Evolutionary conservation across 2,797 vertebrate genomes (phyloP), one percentile per base, ranked within the genome.

Genomic region (Atherinosoma microstoma): DNA sequence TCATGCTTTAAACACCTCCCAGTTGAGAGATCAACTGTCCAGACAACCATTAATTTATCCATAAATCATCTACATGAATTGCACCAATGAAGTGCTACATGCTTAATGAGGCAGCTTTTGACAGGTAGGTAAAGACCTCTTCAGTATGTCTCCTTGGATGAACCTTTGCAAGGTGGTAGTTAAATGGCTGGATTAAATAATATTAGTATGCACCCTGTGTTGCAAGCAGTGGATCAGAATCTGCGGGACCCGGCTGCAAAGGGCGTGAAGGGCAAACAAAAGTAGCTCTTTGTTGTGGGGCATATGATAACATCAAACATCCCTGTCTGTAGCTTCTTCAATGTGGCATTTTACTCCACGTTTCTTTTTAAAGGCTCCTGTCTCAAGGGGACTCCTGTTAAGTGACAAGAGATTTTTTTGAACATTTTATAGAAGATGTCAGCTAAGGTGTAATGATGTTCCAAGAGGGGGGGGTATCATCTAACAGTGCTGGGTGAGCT

Each of bases 51-150:
- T 89, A 83, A 82, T 78, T 68, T 47, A 77, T 65, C 73, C 42
- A 87, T 87, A 79, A 75, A 84, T 93, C 80, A 78, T 73, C 54
- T 65, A 72, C 59, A 68, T 62, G 85, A 86, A 80, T 68, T 71
- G 54, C 67, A 38, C 69, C 70, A 73, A 87, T 87, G 79, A 87
- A 86, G 63, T 80, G 81, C 45, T 74, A 72, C 59, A 79, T 76
- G 83, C 78, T 82, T 70, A 72, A 63, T 73, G 36, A 80, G 71
- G 82, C 58, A 77, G 74, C 54, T 76, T 84, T 62, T 82, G 79
- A 84, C 78, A 70, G 73, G 57, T 56, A 64, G 49, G 54, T 67
- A 65, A 42, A 54, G 35, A 40, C 40, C 60, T 73, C 27, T 75
- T 73, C 32, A 32, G 30, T 18, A 42, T 35, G 62, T 79, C 74